Percentiles rank a stretch among this genome's conserved stretches.
These are phyloP conservation scores for Abrostola tripartita DNA, from an alignment of 2,888 invertebrate species.

Conservation along the genomic window DNA sequence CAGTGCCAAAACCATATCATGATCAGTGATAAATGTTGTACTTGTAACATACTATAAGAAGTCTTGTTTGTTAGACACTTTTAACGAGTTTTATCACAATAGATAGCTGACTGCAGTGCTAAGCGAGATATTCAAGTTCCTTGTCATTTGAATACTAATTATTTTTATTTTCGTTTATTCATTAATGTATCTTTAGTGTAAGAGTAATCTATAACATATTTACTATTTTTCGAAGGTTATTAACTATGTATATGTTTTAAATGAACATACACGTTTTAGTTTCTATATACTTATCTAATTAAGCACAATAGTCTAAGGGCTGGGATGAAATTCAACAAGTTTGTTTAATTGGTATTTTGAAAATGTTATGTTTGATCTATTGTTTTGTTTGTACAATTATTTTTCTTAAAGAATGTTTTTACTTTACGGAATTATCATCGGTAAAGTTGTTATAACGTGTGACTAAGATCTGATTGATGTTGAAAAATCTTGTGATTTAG, in stretches of 20 bases:
- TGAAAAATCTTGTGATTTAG: constrained; percentile 86
- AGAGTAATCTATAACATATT: constrained; percentile 77
- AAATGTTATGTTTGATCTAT: constrained; percentile 49
- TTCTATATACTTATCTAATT: constrained; percentile 68
- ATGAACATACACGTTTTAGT: constrained; percentile 75
- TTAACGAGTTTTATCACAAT: constrained; percentile 53
- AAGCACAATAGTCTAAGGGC: constrained; percentile 85
- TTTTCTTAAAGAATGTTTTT: constrained; percentile 51
- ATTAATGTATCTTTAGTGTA: constrained; percentile 73
- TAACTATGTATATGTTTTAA: constrained; percentile 74
- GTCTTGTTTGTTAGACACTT: constrained; percentile 61
- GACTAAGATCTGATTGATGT: constrained; percentile 82
- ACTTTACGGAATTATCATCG: constrained; percentile 60
- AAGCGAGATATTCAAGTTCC: constrained; percentile 78
- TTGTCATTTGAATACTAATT: constrained; percentile 71
- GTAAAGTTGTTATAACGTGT: constrained; percentile 68
- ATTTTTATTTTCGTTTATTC: constrained; percentile 65
- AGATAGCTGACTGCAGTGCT: constrained; percentile 65
- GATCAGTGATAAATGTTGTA: constrained; percentile 78
- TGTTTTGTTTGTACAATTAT: constrained; percentile 70
- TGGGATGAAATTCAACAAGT: constrained; percentile 78
- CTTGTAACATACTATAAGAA: constrained; percentile 62
- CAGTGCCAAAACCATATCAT: constrained; percentile 85
- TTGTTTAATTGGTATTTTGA: constrained; percentile 60
- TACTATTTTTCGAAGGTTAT: constrained; percentile 86